These are phyloP conservation scores for Danionella dracula DNA, from an alignment of 2,797 vertebrate species.

Conservation along the genomic window DNA sequence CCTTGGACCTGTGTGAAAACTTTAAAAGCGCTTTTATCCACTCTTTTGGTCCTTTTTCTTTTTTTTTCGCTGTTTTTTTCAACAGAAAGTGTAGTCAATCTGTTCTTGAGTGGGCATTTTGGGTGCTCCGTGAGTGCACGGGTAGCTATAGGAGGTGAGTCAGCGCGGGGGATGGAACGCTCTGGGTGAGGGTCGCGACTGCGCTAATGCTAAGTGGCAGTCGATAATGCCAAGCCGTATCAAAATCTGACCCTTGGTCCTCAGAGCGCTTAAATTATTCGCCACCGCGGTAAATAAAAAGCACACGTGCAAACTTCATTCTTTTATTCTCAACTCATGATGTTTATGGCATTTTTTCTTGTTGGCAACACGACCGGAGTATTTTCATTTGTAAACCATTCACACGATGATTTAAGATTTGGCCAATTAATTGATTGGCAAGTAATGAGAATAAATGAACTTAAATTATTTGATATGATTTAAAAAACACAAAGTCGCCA, in stretches of 20 bases:
- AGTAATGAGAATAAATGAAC: too few species aligned
- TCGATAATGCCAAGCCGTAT: slow-evolving; percentile 76
- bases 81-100: slow-evolving; percentile 8
- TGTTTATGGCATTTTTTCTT: too few species aligned
- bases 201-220: slow-evolving; percentile 71
- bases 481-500: too few species aligned
- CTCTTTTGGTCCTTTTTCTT: not conserved
- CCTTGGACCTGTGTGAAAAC: not conserved
- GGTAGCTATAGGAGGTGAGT: slow-evolving; percentile 69
- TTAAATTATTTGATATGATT: too few species aligned
- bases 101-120: slow-evolving; percentile 35
- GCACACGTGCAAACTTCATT: slow-evolving; percentile 1
- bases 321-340: too few species aligned
- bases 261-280: slow-evolving; percentile 30
- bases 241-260: slow-evolving; percentile 71
- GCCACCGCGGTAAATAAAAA: slow-evolving; percentile 28
- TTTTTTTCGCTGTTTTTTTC: slow-evolving; percentile 1
- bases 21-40: not conserved
- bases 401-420: too few species aligned
- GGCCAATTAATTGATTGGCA: too few species aligned
- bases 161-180: slow-evolving; percentile 69
- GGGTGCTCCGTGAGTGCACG: slow-evolving; percentile 54
- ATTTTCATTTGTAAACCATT: too few species aligned
- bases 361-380: too few species aligned
- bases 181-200: slow-evolving; percentile 62